Evolutionary conservation across 2,113 vertebrate species (phyloP).

Genomic region (Aplodontia rufa): DNA sequence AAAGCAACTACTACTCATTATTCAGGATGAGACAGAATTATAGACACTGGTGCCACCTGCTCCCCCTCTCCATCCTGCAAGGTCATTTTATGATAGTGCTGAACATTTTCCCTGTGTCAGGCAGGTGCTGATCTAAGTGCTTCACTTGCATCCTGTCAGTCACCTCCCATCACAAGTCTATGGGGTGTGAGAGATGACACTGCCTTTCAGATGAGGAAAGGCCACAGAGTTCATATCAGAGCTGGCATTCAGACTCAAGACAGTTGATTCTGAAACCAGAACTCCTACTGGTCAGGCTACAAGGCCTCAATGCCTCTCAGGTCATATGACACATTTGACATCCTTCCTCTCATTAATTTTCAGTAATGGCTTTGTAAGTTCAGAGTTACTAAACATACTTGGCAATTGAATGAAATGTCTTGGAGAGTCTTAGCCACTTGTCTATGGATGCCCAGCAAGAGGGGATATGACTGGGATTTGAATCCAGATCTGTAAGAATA

Average conservation of each 20-base stretch:
- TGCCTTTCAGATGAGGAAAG: neutral
- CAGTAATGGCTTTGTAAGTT: neutral
- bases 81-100: neutral
- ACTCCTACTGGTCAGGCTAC: neutral
- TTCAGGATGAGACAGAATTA: neutral
- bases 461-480: neutral
- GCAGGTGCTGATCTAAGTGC: neutral
- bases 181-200: neutral
- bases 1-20: neutral
- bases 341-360: neutral
- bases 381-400: neutral
- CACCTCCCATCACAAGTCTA: neutral
- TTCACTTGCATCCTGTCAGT: neutral
- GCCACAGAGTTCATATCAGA: neutral
- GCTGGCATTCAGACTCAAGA: neutral
- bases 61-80: neutral
- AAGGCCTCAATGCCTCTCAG: neutral
- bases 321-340: neutral
- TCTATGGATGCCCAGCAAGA: neutral
- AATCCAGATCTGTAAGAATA: neutral
- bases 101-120: neutral
- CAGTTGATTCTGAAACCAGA: neutral
- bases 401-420: neutral
- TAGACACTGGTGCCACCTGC: neutral
- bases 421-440: neutral